These are phyloP conservation scores for Onychostoma macrolepis DNA, from an alignment of 2,113 vertebrate species.

Conservation along the genomic window DNA sequence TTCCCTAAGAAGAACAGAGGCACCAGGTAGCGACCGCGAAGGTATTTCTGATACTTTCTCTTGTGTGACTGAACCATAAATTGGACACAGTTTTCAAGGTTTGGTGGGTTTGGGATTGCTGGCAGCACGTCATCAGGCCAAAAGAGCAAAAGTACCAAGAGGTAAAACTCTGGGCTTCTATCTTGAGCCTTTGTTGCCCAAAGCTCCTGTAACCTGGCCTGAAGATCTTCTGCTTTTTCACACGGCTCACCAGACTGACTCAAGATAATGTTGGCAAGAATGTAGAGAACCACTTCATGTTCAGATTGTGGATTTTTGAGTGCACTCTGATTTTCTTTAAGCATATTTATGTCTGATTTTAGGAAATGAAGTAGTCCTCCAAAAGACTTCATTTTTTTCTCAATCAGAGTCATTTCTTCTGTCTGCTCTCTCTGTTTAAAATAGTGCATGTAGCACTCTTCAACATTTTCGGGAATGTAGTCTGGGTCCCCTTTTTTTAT, in stretches of 20 bases:
- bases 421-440: neutral
- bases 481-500: neutral
- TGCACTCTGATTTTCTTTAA: neutral
- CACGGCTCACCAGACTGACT: no score
- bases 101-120: neutral
- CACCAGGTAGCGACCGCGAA: constrained; percentile 53
- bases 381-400: neutral
- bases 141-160: constrained; percentile 55
- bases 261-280: constrained; percentile 40
- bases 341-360: neutral
- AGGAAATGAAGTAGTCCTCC: neutral
- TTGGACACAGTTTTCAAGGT: neutral
- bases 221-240: no score
- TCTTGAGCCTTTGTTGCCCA: fast-evolving
- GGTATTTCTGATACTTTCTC: constrained; percentile 42
- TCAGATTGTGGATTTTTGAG: neutral
- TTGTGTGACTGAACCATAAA: constrained; percentile 45
- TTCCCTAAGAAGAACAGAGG: constrained; percentile 64
- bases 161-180: neutral
- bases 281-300: constrained; percentile 10
- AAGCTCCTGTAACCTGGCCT: constrained; percentile 1
- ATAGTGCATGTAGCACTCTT: neutral
- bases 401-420: neutral
- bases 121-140: constrained; percentile 52
- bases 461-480: neutral